Base-by-base conservation (phyloP, 1,140 invertebrate genomes). In the Euschistus heros region DNA sequence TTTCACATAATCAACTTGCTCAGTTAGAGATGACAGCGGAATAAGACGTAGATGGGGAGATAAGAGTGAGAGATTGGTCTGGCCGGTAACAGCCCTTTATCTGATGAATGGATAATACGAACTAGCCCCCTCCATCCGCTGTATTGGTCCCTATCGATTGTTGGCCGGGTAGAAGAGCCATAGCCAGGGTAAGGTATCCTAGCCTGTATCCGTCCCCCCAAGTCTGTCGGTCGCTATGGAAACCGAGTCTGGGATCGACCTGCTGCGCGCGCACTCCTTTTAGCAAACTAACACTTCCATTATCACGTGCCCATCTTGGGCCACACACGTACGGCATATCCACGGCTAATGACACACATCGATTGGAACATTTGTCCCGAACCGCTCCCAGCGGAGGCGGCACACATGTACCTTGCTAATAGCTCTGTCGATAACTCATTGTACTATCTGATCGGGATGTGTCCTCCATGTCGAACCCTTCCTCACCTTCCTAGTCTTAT, bases 251-350 rank as follows among this genome's bases (percentile, higher is more conserved):
- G 52, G 52, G 52, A 54, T 54, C 52, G 52, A 54, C 52, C 52
- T 13, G 52, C 13, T 54, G 52, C 52, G 52, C 52, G 52, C 52
- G 52, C 52, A 54, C 52, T 24, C 22, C 52, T 54, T 54, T 54
- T 54, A 54, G 52, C 52, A 54, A 54, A 54, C 52, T 54, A 54
- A 54, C 52, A 54, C 52, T 22, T 54, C 52, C 52, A 54, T 54
- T 54, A 54, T 54, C 52, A 54, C 52, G 52, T 54, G 52, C 52
- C 27, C 52, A 54, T 54, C 52, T 22, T 54, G 15, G 14, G 3
- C 18, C 46, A 4, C 46, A 13, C 46, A 18, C 46, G 14, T 47
- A 15, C 18, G 15, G 2, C 13, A 17, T 4, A 20, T 20, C 22
- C n/a, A 54, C 52, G 52, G n/a, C 52, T 30, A 30, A 30, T 30